Evolutionary conservation across 1,140 invertebrate genomes (phyloP).

Genomic region (Drosophila kepulauana): DNA sequence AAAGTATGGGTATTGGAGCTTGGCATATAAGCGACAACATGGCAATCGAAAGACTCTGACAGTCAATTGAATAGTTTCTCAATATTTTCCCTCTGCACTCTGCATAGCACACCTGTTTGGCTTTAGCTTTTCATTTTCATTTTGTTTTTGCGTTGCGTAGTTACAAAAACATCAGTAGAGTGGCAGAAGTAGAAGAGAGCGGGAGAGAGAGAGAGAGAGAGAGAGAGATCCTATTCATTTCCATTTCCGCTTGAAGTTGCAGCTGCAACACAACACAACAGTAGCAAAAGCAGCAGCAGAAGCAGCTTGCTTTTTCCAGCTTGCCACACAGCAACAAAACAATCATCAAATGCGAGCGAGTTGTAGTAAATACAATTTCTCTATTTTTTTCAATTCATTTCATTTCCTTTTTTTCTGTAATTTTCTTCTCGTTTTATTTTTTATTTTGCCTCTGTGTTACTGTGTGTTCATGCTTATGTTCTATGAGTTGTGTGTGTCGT

Average conservation of each 20-base stretch:
- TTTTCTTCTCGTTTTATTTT: slow-evolving; percentile 18
- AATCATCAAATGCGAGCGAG: slow-evolving; percentile 22
- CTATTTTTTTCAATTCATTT: slow-evolving; percentile 35
- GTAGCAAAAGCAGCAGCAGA: slow-evolving; percentile 8
- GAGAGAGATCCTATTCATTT: slow-evolving; percentile 37
- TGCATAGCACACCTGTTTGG: slow-evolving; percentile 32
- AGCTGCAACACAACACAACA: slow-evolving; percentile 24
- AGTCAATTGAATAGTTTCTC: slow-evolving; percentile 17
- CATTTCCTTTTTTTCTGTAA: slow-evolving; percentile 36
- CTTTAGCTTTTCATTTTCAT: slow-evolving; percentile 29
- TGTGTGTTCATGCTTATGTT: slow-evolving; percentile 1
- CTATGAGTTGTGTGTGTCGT: slow-evolving; percentile 30
- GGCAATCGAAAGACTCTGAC: slow-evolving; percentile 19
- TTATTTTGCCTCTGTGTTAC: not conserved
- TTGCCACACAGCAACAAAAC: slow-evolving; percentile 45
- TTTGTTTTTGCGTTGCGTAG: slow-evolving; percentile 23
- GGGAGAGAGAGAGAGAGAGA: too few relatives aligned
- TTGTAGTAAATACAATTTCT: slow-evolving; percentile 54
- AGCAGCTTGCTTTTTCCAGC: slow-evolving; percentile 39
- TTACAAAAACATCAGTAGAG: slow-evolving; percentile 13
- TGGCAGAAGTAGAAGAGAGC: not conserved
- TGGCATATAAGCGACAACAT: slow-evolving; percentile 16
- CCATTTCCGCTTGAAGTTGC: slow-evolving; percentile 55
- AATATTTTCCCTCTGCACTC: not conserved
- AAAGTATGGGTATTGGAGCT: slow-evolving; percentile 11